Evolutionary conservation across 1,140 invertebrate species (phyloP), one percentile per base, ranked within the genome.

Genomic region (Drosophila insularis): DNA sequence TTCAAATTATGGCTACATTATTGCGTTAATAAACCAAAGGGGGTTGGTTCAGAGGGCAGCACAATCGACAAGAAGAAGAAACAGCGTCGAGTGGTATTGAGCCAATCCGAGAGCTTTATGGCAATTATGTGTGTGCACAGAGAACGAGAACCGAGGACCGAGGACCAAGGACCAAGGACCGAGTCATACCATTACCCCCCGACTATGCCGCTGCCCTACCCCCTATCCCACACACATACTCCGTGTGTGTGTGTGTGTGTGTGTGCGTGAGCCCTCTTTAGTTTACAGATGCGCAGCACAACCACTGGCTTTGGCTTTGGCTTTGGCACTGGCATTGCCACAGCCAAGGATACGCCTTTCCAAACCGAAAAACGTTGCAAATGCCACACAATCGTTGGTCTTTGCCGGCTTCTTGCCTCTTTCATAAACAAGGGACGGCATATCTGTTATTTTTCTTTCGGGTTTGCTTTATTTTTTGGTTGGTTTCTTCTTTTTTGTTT

Each of bases 41-140:
- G 87, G 87, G 87, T 90, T 76, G 87, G 87, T 70, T 50, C 2
- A 50, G 13, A 50, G 13, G 43, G 43, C 17, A 50, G 17, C 43
- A 50, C 43, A 46, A 46, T 8, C 8, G 17, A n/a, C n/a, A n/a
- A 50, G 19, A 8, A 21, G 43, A 8, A 75, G 66, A 61, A 37
- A 54, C 14, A 50, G 17, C 8, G 43, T 8, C 46, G 40, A 72
- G 61, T 40, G 40, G 61, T 40, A 35, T 40, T 63, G 62, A 71
- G 77, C 87, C 87, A 90, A 90, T 90, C 87, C 68, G 63, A 81
- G 74, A 60, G 78, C 76, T 81, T 74, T 74, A 37, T 37, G 71
- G 54, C 73, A 82, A 55, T 69, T 66, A 82, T 89, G 67, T 86
- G 71, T 79, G 68, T 63, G 67, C 27, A 27, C 27, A 27, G 27